phyloP scores from a whole-genome alignment of 2,797 vertebrate species.

The Melanotaenia nigrans region DNA sequence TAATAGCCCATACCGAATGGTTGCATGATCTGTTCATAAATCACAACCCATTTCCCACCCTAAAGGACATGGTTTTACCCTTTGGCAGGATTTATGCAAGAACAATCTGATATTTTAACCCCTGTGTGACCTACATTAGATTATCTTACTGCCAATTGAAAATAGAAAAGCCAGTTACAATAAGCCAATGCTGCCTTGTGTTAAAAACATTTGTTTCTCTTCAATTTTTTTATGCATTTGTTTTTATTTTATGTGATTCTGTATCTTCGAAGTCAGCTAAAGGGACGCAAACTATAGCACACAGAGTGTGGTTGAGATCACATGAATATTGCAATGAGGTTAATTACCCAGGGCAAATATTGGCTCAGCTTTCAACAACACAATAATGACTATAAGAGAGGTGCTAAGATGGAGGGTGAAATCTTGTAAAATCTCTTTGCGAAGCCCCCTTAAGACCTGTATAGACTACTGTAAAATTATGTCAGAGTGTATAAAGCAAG shows the following conservation, averaged over 20 bases:
- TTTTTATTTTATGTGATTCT: not conserved
- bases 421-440: conserved; percentile 15
- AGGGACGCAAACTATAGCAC: conserved; percentile 28
- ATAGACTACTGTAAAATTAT: not conserved
- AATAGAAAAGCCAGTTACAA: conserved; percentile 8
- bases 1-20: conserved; percentile 77
- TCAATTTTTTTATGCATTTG: not conserved
- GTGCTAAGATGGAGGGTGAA: conserved; percentile 7
- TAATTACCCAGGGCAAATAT: conserved; percentile 66
- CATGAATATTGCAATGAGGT: conserved; percentile 60
- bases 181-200: conserved; percentile 19
- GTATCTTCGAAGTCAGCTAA: conserved; percentile 30
- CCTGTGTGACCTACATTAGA: conserved; percentile 38
- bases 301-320: conserved; percentile 46
- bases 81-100: conserved; percentile 54
- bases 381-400: conserved; percentile 49
- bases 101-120: conserved; percentile 59
- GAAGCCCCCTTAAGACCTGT: conserved; percentile 4
- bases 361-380: conserved; percentile 62
- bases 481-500: conserved; percentile 6
- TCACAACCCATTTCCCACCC: conserved; percentile 62
- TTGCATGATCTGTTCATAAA: conserved; percentile 74
- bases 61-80: conserved; percentile 68
- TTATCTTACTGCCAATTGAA: conserved; percentile 22
- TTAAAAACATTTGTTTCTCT: conserved; percentile 9